phyloP scores from a whole-genome alignment of 2,888 invertebrate species.

The Cyaniris semiargus region DNA sequence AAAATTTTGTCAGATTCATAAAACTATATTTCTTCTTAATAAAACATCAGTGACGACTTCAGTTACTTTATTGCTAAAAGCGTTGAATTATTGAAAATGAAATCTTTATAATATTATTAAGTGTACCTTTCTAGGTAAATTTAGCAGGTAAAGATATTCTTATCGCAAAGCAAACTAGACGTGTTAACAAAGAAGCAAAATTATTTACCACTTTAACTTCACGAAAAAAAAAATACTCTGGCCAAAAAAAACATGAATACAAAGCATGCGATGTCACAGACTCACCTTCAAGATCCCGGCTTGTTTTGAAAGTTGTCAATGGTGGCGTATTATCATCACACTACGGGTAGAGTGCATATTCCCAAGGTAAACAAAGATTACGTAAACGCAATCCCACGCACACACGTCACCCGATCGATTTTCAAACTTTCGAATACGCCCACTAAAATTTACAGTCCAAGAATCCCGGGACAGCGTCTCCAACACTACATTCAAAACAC shows the following conservation, averaged over 20 bases:
- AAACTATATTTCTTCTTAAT: too few species aligned
- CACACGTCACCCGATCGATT: conserved; percentile 79
- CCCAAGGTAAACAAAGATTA: conserved; percentile 80
- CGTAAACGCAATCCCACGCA: conserved; percentile 79
- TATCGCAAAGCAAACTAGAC: neutral
- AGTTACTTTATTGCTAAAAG: neutral
- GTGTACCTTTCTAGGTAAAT: neutral
- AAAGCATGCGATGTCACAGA: conserved; percentile 31
- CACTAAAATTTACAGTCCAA: conserved; percentile 67
- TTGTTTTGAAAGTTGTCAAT: conserved; percentile 45
- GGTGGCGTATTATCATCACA: conserved; percentile 48
- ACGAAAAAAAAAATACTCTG: neutral
- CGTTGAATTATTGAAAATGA: neutral
- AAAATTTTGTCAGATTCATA: neutral
- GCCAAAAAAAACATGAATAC: conserved; percentile 28
- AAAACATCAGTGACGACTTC: too few species aligned
- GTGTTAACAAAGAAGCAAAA: neutral
- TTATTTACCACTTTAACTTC: too few species aligned
- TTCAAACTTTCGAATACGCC: conserved; percentile 80
- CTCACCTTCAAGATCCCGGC: conserved; percentile 44
- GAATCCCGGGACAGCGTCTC: conserved; percentile 57
- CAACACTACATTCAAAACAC: conserved; percentile 66
- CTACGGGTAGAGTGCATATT: conserved; percentile 67
- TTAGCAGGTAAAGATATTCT: neutral
- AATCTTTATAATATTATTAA: too few species aligned